Base-by-base conservation (phyloP, 2,888 invertebrate species). In the Chorisops tibialis region DNA sequence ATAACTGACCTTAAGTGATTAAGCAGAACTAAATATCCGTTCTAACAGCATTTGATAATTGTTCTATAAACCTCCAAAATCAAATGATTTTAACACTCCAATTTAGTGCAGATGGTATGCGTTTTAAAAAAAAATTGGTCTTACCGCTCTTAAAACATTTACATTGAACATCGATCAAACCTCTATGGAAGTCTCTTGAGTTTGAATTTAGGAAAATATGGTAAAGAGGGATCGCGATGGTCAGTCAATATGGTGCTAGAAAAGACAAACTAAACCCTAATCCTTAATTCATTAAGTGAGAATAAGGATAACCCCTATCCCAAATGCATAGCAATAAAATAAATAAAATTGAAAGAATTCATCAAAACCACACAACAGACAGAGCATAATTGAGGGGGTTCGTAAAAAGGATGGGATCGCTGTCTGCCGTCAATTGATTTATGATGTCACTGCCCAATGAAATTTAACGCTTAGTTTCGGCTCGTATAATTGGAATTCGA, bases 401-500 rank as follows among this genome's bases (percentile, higher is more conserved):
- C 52, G 38, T 52, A 38, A 19, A 21, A 38, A 52, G 52, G 52
- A 52, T 52, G 38, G 38, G 12, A 12, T 6, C 11, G 18, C 37
- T 7, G 39, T 4, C 38, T n/a, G 52, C 52, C 21, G 52, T 38
- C 19, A 19, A 38, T 38, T 52, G 52, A 52, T 52, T 52, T 52
- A 52, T 52, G 37, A 52, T 19, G 52, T 16, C 38, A n/a, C 52
- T 52, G 52, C 52, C 52, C 52, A 52, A 52, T 52, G 52, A 52
- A 52, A 52, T 52, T 52, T 52, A 52, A 52, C 52, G 52, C 52
- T 52, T 18, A 38, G 37, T 52, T 52, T 52, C 52, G 52, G 21
- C 38, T 52, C 38, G n/a, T 6, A 19, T 52, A 52, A 52, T 52
- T 52, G 52, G 18, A 38, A 12, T 52, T 52, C 38, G 52, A 52